phyloP scores from a whole-genome alignment of 2,797 vertebrate genomes.

The Gobionotothen gibberifrons region DNA sequence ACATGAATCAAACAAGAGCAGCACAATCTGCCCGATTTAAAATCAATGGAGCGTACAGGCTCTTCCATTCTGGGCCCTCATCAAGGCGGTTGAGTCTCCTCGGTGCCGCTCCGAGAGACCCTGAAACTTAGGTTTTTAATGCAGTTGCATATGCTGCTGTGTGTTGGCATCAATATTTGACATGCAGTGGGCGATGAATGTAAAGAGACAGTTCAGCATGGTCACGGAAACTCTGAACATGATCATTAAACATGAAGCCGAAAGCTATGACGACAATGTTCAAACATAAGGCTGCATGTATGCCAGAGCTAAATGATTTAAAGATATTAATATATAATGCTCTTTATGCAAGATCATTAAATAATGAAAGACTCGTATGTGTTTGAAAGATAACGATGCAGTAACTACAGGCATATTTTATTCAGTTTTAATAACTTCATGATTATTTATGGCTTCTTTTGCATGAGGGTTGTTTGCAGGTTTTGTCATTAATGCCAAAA shows the following conservation, averaged over 20 bases:
- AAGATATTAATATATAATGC: constrained; percentile 37
- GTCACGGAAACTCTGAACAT: constrained; percentile 28
- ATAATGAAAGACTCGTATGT: constrained; percentile 31
- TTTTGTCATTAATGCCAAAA: constrained; percentile 21
- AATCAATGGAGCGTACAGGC: constrained; percentile 47
- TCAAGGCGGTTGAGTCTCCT: constrained; percentile 25
- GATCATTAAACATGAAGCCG: constrained; percentile 31
- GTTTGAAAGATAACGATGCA: constrained; percentile 14
- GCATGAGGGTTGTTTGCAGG: not conserved
- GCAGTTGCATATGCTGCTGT: constrained; percentile 38
- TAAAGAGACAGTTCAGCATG: constrained; percentile 17
- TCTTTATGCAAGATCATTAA: constrained; percentile 39
- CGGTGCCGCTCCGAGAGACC: constrained; percentile 1
- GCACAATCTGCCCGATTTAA: constrained; percentile 33
- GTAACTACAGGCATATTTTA: not conserved
- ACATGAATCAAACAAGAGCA: constrained; percentile 54
- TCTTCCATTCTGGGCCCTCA: constrained; percentile 26
- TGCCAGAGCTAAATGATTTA: constrained; percentile 35
- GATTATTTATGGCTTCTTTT: not conserved
- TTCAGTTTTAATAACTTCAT: constrained; percentile 1
- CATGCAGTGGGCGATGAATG: constrained; percentile 14
- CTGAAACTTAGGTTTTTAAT: constrained; percentile 34
- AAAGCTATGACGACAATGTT: constrained; percentile 12
- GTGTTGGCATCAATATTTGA: constrained; percentile 60
- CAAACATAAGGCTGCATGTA: constrained; percentile 24